Evolutionary conservation across 30 jellyfish, hydroid and myxozoan species (phyloP).

Genomic region (Nemopilema nomurai): DNA sequence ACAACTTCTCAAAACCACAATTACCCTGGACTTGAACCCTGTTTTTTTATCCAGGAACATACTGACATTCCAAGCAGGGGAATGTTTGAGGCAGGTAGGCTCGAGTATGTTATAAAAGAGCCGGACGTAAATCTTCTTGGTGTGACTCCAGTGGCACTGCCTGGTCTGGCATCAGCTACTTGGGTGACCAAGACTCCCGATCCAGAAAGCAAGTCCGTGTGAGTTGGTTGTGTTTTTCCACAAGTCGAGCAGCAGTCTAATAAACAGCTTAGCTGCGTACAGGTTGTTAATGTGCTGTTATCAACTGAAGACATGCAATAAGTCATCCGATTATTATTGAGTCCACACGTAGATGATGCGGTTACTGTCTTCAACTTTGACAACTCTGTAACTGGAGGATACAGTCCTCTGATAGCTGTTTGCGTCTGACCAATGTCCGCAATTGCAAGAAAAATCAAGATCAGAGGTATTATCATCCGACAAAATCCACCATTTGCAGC

Average conservation of each 20-base stretch:
- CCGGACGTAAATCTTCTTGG: slow-evolving; percentile 57
- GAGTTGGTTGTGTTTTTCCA: slow-evolving; percentile 74
- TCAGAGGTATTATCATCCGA: not conserved
- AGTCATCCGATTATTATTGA: slow-evolving; percentile 46
- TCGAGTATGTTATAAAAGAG: slow-evolving; percentile 34
- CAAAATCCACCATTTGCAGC: not conserved
- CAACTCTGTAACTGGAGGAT: slow-evolving; percentile 79
- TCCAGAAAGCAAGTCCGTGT: slow-evolving; percentile 51
- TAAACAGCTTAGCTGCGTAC: slow-evolving; percentile 70
- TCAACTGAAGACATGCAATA: slow-evolving; percentile 78
- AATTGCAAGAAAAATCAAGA: not conserved
- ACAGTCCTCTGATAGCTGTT: slow-evolving; percentile 62
- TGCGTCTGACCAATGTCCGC: not conserved
- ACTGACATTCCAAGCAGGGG: slow-evolving; percentile 44
- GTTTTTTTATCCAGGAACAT: slow-evolving; percentile 84
- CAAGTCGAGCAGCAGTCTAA: slow-evolving; percentile 85
- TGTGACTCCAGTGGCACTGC: slow-evolving; percentile 40
- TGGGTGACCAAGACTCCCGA: slow-evolving; percentile 7
- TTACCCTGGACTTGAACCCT: slow-evolving; percentile 78
- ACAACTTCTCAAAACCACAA: not conserved
- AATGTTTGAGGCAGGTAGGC: slow-evolving; percentile 62
- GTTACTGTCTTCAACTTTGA: slow-evolving; percentile 75
- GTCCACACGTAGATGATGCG: slow-evolving; percentile 88
- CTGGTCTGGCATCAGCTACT: slow-evolving; percentile 56
- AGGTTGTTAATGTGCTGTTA: slow-evolving; percentile 61